Percentiles rank a stretch among this genome's conserved stretches.
Conservation (phyloP, 1,140 invertebrate genomes). For the Chrysopa pallens region DNA sequence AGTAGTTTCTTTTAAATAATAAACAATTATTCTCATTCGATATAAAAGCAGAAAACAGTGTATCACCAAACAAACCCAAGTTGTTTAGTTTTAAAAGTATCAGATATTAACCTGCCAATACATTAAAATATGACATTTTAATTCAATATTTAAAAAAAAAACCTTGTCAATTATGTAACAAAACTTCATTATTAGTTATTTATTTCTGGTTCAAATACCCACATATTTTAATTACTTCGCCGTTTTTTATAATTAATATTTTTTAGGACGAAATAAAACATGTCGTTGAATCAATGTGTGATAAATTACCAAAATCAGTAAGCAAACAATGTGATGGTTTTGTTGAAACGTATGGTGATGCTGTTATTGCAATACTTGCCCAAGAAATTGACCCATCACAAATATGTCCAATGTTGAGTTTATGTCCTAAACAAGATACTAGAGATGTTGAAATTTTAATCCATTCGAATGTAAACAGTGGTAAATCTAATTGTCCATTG, state of each 20-base stretch:
- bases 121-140: too few species aligned
- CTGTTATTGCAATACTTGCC: slow-evolving; percentile 55
- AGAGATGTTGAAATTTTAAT: slow-evolving; percentile 32
- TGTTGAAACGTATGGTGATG: slow-evolving; percentile 54
- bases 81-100: too few species aligned
- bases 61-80: too few species aligned
- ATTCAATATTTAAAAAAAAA: too few species aligned
- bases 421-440: slow-evolving; percentile 26
- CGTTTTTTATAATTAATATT: neutral
- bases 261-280: slow-evolving; percentile 40
- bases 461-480: slow-evolving; percentile 24
- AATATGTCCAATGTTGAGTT: slow-evolving; percentile 29
- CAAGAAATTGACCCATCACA: slow-evolving; percentile 63
- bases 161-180: too few species aligned
- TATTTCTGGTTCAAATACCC: too few species aligned
- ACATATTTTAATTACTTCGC: too few species aligned
- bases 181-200: too few species aligned
- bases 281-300: slow-evolving; percentile 45
- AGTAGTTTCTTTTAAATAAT: slow-evolving; percentile 1
- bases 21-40: too few species aligned
- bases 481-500: slow-evolving; percentile 50
- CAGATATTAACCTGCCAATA: too few species aligned
- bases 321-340: slow-evolving; percentile 50
- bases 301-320: slow-evolving; percentile 42
- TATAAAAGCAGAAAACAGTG: too few species aligned